A percentile compares a stretch with the other conserved stretches of the same genome.
Evolutionary conservation across 2,797 vertebrate species (phyloP).

Genomic region (Crocodylus rhombifer): DNA sequence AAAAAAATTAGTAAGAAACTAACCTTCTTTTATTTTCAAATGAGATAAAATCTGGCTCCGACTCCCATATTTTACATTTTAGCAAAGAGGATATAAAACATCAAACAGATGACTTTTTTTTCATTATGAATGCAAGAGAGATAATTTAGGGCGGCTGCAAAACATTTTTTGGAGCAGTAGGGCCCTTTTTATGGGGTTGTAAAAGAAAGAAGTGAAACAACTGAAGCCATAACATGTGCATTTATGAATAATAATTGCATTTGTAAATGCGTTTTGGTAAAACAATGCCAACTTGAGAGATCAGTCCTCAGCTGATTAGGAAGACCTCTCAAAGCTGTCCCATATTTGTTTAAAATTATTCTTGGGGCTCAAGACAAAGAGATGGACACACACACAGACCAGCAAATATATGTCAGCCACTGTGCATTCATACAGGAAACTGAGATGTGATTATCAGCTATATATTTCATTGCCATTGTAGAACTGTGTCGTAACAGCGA

Average conservation of each 20-base stretch:
- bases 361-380: neutral
- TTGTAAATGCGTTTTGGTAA: constrained; percentile 57
- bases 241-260: constrained; percentile 77
- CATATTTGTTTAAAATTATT: constrained; percentile 2
- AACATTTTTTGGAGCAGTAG: constrained; percentile 76
- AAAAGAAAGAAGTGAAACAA: constrained; percentile 75
- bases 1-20: constrained; percentile 72
- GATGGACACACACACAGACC: neutral
- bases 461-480: neutral
- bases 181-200: constrained; percentile 75
- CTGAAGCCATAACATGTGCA: constrained; percentile 70
- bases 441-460: too few relatives aligned
- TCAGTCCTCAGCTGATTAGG: constrained; percentile 28
- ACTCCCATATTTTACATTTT: constrained; percentile 78
- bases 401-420: neutral
- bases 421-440: neutral
- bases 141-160: constrained; percentile 73
- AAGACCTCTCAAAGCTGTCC: constrained; percentile 9
- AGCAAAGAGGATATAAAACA: constrained; percentile 76
- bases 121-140: constrained; percentile 74
- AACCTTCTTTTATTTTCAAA: constrained; percentile 78
- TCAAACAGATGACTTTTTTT: constrained; percentile 64
- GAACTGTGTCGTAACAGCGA: neutral
- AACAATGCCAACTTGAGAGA: constrained; percentile 54
- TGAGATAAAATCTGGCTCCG: constrained; percentile 72